These are phyloP conservation scores for Drosophila pullipes DNA, from an alignment of 2,888 invertebrate species.

Conservation along the genomic window DNA sequence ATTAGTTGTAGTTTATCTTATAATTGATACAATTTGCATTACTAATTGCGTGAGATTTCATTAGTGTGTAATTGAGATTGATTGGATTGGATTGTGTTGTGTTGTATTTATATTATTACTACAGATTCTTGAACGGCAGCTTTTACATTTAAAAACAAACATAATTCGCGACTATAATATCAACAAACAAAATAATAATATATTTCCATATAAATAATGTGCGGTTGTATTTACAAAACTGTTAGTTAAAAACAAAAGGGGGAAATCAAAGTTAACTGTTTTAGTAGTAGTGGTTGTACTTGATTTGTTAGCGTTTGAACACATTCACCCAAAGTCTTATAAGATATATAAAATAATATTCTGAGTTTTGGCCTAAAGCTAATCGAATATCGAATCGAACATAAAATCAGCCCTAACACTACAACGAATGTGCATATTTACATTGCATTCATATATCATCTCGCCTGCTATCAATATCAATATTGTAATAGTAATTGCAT, in stretches of 20 bases:
- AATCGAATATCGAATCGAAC: slow-evolving; percentile 29
- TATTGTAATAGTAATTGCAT: slow-evolving; percentile 10
- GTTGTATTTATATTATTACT: slow-evolving; percentile 1
- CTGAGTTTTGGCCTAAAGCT: slow-evolving; percentile 39
- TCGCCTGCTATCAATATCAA: slow-evolving; percentile 19
- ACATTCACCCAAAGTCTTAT: slow-evolving; percentile 47
- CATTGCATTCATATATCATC: slow-evolving; percentile 27
- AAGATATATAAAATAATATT: slow-evolving; percentile 26
- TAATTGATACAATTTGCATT: slow-evolving; percentile 53
- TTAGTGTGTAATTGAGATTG: slow-evolving; percentile 37
- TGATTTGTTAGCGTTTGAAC: slow-evolving; percentile 49
- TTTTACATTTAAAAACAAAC: not conserved
- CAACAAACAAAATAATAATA: slow-evolving; percentile 12
- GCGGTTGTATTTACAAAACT: slow-evolving; percentile 4
- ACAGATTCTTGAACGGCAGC: slow-evolving; percentile 11
- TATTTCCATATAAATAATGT: slow-evolving; percentile 19
- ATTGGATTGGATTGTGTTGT: slow-evolving; percentile 7
- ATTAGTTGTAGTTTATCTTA: slow-evolving; percentile 33
- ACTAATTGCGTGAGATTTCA: slow-evolving; percentile 59
- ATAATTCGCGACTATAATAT: slow-evolving; percentile 3
- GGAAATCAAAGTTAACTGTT: slow-evolving; percentile 6
- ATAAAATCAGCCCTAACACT: slow-evolving; percentile 46
- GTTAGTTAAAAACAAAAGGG: slow-evolving; percentile 13
- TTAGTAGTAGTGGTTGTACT: slow-evolving; percentile 33
- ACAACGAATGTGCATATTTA: slow-evolving; percentile 55